These are phyloP conservation scores for Acipenser transmontanus DNA, from an alignment of 2,797 vertebrate genomes.

Conservation along the genomic window DNA sequence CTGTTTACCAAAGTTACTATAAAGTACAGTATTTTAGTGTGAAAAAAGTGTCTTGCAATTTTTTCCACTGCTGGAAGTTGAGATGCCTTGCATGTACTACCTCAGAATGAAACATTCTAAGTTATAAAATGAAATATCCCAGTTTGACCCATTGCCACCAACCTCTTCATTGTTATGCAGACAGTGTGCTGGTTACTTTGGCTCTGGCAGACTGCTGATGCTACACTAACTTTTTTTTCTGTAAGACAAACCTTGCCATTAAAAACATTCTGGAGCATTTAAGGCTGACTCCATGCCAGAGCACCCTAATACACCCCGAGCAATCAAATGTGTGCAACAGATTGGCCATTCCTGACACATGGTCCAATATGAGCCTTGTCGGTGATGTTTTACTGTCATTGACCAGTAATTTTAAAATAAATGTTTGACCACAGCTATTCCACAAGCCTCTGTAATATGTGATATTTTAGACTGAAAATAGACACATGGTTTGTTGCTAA, in stretches of 20 bases:
- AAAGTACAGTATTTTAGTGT: no score
- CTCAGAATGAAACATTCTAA: background rate
- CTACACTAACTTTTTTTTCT: conserved; percentile 10
- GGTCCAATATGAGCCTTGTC: conserved; percentile 6
- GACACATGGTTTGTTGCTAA: no score
- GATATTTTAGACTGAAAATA: no score
- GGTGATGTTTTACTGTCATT: conserved; percentile 6
- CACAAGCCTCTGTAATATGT: no score
- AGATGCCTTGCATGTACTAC: background rate
- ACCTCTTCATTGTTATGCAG: conserved; percentile 12
- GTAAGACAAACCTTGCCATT: conserved; percentile 26
- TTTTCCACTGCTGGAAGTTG: no score
- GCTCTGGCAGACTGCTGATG: conserved; percentile 5
- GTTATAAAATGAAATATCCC: no score
- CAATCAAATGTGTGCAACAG: conserved; percentile 18
- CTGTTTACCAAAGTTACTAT: no score
- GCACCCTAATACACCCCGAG: conserved; percentile 19
- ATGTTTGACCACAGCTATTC: conserved; percentile 3
- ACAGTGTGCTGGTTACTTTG: conserved; percentile 1
- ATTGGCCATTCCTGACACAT: conserved; percentile 8
- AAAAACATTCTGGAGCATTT: conserved; percentile 16
- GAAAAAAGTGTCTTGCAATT: no score
- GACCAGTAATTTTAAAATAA: conserved; percentile 7
- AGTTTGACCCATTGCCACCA: background rate
- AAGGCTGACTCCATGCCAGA: conserved; percentile 12